Conservation (phyloP, 2,113 vertebrate genomes). For the Eurypyga helias region DNA sequence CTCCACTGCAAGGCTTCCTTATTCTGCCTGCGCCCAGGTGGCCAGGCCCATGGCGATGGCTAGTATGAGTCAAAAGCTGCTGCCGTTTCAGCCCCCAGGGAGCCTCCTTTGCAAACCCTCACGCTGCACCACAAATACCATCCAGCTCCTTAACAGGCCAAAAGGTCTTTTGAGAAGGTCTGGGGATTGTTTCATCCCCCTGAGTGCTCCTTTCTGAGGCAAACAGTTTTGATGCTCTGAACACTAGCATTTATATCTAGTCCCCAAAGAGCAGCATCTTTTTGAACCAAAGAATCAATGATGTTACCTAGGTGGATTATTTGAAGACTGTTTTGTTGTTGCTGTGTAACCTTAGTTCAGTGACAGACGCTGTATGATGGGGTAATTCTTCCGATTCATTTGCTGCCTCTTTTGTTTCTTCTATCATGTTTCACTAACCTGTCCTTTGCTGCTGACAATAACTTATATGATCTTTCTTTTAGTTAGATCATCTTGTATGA, state of each 20-base stretch:
- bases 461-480: not conserved
- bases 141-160: slow-evolving; percentile 4
- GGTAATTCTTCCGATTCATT: slow-evolving; percentile 19
- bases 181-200: slow-evolving; percentile 27
- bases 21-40: not conserved
- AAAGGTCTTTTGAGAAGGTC: slow-evolving; percentile 1
- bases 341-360: slow-evolving; percentile 7
- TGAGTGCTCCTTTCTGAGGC: slow-evolving; percentile 39
- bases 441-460: not conserved
- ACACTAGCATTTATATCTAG: slow-evolving; percentile 17
- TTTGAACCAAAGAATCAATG: slow-evolving; percentile 50
- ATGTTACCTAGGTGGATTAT: slow-evolving; percentile 24
- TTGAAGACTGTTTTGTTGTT: slow-evolving; percentile 53
- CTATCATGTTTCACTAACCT: not conserved
- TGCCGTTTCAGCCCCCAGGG: not conserved
- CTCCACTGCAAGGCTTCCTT: not conserved
- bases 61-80: slow-evolving; percentile 6
- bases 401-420: not conserved
- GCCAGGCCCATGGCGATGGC: not conserved
- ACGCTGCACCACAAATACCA: not conserved
- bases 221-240: slow-evolving; percentile 51
- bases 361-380: not conserved
- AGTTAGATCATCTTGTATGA: not conserved
- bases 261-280: slow-evolving; percentile 31
- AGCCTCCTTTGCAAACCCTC: slow-evolving; percentile 4